Percentiles rank a stretch among this genome's conserved stretches.
phyloP scores from a whole-genome alignment of 2,113 vertebrate genomes.

The Ramphastos sulfuratus region DNA sequence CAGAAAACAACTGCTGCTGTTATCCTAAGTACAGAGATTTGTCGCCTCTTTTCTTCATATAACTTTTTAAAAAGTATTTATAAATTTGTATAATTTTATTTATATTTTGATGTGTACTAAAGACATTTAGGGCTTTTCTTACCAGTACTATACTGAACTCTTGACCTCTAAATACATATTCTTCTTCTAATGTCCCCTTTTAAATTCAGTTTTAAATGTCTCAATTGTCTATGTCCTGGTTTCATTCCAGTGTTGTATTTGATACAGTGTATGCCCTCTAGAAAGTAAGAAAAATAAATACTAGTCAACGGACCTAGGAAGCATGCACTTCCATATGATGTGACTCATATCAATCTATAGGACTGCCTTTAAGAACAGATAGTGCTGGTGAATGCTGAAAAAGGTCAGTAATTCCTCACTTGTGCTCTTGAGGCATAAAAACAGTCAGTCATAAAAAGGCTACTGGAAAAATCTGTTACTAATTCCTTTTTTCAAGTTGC shows the following conservation, averaged over 20 bases:
- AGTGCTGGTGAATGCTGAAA: conserved; percentile 7
- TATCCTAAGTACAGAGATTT: neutral
- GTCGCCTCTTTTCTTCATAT: neutral
- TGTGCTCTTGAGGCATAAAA: neutral
- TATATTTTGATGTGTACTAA: neutral
- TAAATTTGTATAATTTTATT: neutral
- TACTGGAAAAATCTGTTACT: neutral
- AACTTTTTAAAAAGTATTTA: neutral
- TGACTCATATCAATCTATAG: neutral
- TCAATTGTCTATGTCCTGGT: neutral
- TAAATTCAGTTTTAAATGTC: neutral
- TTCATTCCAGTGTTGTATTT: neutral
- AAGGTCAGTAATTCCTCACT: conserved; percentile 33
- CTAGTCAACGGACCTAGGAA: neutral
- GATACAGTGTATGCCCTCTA: neutral
- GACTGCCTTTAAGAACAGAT: neutral
- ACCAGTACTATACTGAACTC: neutral
- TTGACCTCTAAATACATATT: neutral
- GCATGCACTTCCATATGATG: neutral
- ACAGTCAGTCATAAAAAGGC: neutral
- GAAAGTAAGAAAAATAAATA: neutral
- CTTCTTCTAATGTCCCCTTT: neutral
- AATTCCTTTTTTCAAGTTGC: neutral
- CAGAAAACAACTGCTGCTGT: neutral
- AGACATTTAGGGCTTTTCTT: neutral